Evolutionary conservation across 1,140 invertebrate species (phyloP).

Genomic region (Dreissena rostriformis): DNA sequence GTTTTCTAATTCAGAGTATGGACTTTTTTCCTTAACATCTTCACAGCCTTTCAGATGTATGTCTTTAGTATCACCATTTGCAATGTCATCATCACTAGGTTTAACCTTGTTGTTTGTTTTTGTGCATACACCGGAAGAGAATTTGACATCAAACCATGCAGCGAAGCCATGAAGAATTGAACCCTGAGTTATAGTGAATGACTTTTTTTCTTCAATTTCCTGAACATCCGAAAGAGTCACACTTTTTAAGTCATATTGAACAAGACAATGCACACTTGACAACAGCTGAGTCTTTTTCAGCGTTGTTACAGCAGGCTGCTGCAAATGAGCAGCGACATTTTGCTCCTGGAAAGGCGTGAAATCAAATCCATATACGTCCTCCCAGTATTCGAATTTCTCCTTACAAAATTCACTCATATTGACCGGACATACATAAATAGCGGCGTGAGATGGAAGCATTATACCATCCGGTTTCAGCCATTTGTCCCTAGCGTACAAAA

Average conservation of each 20-base stretch:
- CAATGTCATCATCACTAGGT: too few relatives aligned
- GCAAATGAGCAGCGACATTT: constrained; percentile 56
- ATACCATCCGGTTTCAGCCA: constrained; percentile 74
- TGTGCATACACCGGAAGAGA: constrained; percentile 52
- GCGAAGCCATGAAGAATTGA: constrained; percentile 75
- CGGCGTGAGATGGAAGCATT: constrained; percentile 73
- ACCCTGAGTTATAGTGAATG: constrained; percentile 63
- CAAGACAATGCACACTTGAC: constrained; percentile 64
- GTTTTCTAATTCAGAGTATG: background rate
- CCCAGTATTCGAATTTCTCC: constrained; percentile 75
- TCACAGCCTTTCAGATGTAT: too few relatives aligned
- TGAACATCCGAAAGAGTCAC: constrained; percentile 68
- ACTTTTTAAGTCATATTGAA: constrained; percentile 72
- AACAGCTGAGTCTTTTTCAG: constrained; percentile 63
- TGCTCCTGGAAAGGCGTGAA: constrained; percentile 70
- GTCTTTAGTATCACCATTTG: too few relatives aligned
- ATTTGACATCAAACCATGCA: constrained; percentile 78
- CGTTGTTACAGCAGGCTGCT: constrained; percentile 69
- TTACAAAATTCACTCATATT: constrained; percentile 69
- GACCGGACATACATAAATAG: constrained; percentile 70
- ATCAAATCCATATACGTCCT: constrained; percentile 77
- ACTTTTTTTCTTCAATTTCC: constrained; percentile 61
- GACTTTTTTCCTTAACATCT: background rate
- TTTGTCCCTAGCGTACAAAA: constrained; percentile 78
- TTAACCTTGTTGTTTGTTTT: too few relatives aligned